phyloP scores from a whole-genome alignment of 2,797 vertebrate species.

The Bryconaethiops microstoma region DNA sequence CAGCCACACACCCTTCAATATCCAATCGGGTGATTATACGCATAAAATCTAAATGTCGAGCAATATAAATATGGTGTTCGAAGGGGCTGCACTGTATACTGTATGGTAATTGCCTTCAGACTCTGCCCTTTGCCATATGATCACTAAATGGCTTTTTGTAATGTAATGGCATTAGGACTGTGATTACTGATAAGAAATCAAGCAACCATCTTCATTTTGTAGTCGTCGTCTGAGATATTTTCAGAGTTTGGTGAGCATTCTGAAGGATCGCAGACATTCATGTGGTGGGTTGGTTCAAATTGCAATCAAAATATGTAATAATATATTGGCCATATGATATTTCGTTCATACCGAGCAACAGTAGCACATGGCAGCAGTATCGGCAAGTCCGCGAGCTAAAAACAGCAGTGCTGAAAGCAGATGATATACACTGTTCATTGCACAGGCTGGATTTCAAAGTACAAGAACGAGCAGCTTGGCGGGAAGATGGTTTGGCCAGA shows the following conservation, averaged over 20 bases:
- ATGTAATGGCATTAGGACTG: not conserved
- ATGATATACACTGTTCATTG: slow-evolving; percentile 68
- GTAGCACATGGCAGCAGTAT: slow-evolving; percentile 49
- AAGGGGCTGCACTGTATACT: not conserved
- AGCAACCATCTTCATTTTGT: not conserved
- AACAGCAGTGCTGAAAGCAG: slow-evolving; percentile 47
- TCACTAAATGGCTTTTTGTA: not conserved
- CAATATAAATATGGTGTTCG: not conserved
- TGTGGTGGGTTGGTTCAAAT: not conserved
- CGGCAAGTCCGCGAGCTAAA: slow-evolving; percentile 59
- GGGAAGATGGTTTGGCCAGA: slow-evolving; percentile 39
- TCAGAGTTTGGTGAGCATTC: slow-evolving; percentile 12
- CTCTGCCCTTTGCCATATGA: not conserved
- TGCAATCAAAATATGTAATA: slow-evolving; percentile 39
- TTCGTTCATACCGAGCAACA: not conserved
- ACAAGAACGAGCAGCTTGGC: slow-evolving; percentile 64
- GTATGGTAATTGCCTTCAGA: not conserved
- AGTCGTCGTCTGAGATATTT: slow-evolving; percentile 13
- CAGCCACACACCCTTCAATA: not conserved
- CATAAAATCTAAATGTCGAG: slow-evolving; percentile 20
- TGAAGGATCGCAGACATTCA: slow-evolving; percentile 22
- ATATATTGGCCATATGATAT: slow-evolving; percentile 40
- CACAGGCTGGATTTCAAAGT: slow-evolving; percentile 59
- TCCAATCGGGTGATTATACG: not conserved
- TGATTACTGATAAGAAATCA: not conserved